phyloP scores from a whole-genome alignment of 2,113 vertebrate genomes.

The Alexandromys fortis region DNA sequence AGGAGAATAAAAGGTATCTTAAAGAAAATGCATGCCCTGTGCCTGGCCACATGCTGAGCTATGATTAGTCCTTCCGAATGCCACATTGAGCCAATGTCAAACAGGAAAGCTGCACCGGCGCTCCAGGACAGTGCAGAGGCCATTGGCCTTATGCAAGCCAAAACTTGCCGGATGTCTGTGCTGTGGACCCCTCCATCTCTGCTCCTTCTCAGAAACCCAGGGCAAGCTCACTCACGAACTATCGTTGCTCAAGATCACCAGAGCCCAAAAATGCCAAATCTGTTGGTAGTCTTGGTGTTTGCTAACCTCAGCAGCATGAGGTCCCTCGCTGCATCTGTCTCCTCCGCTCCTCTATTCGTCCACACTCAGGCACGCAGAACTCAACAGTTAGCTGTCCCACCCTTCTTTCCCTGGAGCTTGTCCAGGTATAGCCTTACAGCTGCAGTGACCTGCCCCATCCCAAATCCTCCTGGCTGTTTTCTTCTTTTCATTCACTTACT shows the following conservation, averaged over 20 bases:
- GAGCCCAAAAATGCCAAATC: not conserved
- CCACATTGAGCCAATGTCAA: not conserved
- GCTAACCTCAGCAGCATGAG: not conserved
- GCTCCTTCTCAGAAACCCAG: too few species aligned
- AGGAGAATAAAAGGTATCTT: not conserved
- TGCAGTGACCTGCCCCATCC: not conserved
- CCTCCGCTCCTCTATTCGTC: not conserved
- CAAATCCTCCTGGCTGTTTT: not conserved
- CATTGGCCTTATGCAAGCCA: not conserved
- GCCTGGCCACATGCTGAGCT: not conserved
- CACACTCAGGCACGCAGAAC: not conserved
- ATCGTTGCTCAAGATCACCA: not conserved
- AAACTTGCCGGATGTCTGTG: rapidly evolving
- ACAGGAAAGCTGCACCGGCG: too few species aligned
- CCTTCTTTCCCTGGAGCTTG: not conserved
- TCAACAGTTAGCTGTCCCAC: not conserved
- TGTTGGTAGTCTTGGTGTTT: too few species aligned
- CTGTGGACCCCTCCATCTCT: too few species aligned
- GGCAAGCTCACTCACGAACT: not conserved
- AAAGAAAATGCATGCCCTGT: not conserved
- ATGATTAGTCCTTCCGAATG: not conserved
- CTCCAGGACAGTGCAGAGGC: not conserved
- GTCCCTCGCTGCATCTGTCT: too few species aligned
- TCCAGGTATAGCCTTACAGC: rapidly evolving
- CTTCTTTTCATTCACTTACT: not conserved